Base-by-base conservation (phyloP, 1,140 invertebrate genomes). In the Atopsyche davidsoni region DNA sequence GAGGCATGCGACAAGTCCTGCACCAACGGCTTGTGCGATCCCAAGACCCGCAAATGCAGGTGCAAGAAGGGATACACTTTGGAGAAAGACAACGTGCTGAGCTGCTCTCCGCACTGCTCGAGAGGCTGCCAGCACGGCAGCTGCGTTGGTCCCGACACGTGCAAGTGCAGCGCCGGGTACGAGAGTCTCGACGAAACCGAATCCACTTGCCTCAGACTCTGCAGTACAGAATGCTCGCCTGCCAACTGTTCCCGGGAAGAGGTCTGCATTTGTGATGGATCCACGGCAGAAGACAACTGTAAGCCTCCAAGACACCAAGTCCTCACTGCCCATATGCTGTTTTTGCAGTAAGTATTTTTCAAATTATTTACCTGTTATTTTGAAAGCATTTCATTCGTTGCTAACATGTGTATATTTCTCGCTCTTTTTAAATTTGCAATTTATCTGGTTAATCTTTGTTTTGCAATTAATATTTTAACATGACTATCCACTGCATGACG, bases 91-190 rank as follows among this genome's bases (percentile, higher is more conserved):
- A 32, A 21, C 7, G 21, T 19, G 4, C 23, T 16, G 9, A 18
- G 11, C 10, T 55, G 53, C 35, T 11, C 18, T 22, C 54, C 49
- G 13, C 18, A 47, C 4, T 56, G 54, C 28, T 21, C 21, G n/a
- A 28, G 40, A 16, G 40, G 51, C 24, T 73, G 75, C 51, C 13
- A 55, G 1, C 65, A 75, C 35, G 75, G 68, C 2, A 57, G 44
- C 3, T 79, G 77, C 49, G 47, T 60, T 4, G 59, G 56, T 23
- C 75, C 75, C 14, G 65, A 75, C 28, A 60, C 53, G 2, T 78
- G 75, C 24, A 36, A 55, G 25, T 70, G 68, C 52, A 32, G 62
- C 42, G n/a, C 47, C 17, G 66, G 77, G 61, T 62, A 60, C 45
- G 17, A 46, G 31, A 40, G n/a, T 28, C 42, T 45, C 41, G 21